Percentiles rank a stretch among this genome's conserved stretches.
Evolutionary conservation across 2,888 invertebrate genomes (phyloP).

Genomic region (Kryphioiulus occultus): DNA sequence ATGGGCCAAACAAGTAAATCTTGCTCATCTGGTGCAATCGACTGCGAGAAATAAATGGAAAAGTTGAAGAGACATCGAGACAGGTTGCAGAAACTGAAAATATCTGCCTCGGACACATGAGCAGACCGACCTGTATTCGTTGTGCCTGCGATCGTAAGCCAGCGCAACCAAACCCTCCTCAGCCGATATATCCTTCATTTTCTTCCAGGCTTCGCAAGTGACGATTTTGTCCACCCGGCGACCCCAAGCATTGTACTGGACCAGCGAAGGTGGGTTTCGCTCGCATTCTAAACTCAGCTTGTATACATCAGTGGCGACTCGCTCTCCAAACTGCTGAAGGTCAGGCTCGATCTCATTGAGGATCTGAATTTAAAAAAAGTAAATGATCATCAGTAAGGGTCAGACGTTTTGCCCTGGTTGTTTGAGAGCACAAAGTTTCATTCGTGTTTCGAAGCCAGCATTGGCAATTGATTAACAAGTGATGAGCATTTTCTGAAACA

Average conservation of each 20-base stretch:
- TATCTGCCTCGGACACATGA: no score
- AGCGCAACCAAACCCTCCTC: constrained; percentile 67
- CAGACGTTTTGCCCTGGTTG: no score
- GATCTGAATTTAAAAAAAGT: constrained; percentile 56
- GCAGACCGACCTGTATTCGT: constrained; percentile 62
- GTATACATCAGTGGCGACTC: constrained; percentile 65
- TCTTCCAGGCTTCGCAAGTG: constrained; percentile 66
- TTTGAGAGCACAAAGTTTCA: no score
- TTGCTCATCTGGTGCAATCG: constrained; percentile 67
- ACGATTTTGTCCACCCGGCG: constrained; percentile 65
- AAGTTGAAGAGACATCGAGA: no score
- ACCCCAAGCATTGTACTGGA: constrained; percentile 67
- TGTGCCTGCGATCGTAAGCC: constrained; percentile 64
- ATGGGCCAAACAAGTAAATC: constrained; percentile 65
- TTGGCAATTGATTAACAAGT: no score
- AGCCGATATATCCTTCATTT: constrained; percentile 66
- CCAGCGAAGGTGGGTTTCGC: constrained; percentile 63
- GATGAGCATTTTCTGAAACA: no score
- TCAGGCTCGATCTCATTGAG: constrained; percentile 61
- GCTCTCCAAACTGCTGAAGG: constrained; percentile 65
- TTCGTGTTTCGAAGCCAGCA: no score
- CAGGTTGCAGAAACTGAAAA: neutral
- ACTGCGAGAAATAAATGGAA: constrained; percentile 55
- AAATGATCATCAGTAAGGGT: neutral
- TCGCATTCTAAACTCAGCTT: constrained; percentile 65